Percentiles rank a stretch among this genome's conserved stretches.
Conservation (phyloP, 2,113 vertebrate species). For the Brevimyrus niger region DNA sequence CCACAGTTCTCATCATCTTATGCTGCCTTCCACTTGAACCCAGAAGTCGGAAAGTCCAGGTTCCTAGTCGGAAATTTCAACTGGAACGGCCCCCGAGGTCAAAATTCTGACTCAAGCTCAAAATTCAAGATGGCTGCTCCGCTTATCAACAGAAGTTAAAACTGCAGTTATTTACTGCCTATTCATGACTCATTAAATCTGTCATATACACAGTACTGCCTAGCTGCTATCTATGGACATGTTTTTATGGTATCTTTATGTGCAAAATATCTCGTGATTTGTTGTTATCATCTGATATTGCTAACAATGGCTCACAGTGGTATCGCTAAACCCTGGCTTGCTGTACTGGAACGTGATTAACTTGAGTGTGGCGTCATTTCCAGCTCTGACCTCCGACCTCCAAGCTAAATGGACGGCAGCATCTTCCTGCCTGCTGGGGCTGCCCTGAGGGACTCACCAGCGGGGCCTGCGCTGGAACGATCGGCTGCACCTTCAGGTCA, state of each 20-base stretch:
- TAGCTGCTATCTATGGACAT: background rate
- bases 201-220: background rate
- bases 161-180: background rate
- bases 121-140: background rate
- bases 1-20: background rate
- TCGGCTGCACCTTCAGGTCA: constrained; percentile 79
- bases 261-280: background rate
- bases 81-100: background rate
- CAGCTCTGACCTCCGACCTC: background rate
- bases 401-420: background rate
- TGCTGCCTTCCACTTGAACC: background rate
- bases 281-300: background rate
- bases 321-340: background rate
- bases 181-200: background rate
- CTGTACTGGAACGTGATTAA: background rate
- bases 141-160: background rate
- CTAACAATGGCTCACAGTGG: background rate
- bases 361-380: background rate
- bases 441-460: constrained; percentile 61
- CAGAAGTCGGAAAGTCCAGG: background rate
- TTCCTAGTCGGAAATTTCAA: background rate
- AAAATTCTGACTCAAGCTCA: background rate
- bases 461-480: constrained; percentile 58
- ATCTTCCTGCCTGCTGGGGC: no score
- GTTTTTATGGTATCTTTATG: background rate